These are phyloP conservation scores for Poeciliopsis gracilis DNA, from an alignment of 2,797 vertebrate genomes.

Conservation along the genomic window DNA sequence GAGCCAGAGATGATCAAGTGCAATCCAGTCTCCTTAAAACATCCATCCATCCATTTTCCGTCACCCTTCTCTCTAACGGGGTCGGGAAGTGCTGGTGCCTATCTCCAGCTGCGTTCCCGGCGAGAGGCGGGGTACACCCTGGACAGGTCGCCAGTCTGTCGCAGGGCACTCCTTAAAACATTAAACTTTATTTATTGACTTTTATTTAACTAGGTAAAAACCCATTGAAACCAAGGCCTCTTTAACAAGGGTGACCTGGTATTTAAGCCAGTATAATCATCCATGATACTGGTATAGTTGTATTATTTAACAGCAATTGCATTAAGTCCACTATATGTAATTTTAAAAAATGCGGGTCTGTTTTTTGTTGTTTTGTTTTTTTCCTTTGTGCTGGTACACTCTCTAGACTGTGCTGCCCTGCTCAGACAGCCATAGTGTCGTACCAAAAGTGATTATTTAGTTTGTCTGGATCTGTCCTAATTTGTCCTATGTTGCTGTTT, in stretches of 20 bases:
- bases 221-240: background rate
- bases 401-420: background rate
- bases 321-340: background rate
- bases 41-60: too few species aligned
- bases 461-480: background rate
- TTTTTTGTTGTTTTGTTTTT: background rate
- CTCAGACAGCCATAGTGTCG: background rate
- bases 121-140: too few species aligned
- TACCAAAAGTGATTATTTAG: background rate
- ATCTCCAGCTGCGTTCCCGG: too few species aligned
- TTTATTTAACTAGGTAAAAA: background rate
- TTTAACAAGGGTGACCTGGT: background rate
- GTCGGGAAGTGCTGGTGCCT: too few species aligned
- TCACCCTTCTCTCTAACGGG: too few species aligned
- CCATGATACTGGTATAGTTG: background rate
- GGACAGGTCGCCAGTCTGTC: too few species aligned
- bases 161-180: background rate
- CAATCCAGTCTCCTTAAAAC: background rate
- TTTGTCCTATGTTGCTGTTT: constrained; percentile 30
- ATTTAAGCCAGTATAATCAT: background rate
- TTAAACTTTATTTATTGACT: background rate
- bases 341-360: background rate
- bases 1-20: background rate
- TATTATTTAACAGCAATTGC: background rate
- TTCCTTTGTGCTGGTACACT: background rate